These are phyloP conservation scores for Melikaiella ostensackeni DNA, from an alignment of 2,888 invertebrate species.

Conservation along the genomic window DNA sequence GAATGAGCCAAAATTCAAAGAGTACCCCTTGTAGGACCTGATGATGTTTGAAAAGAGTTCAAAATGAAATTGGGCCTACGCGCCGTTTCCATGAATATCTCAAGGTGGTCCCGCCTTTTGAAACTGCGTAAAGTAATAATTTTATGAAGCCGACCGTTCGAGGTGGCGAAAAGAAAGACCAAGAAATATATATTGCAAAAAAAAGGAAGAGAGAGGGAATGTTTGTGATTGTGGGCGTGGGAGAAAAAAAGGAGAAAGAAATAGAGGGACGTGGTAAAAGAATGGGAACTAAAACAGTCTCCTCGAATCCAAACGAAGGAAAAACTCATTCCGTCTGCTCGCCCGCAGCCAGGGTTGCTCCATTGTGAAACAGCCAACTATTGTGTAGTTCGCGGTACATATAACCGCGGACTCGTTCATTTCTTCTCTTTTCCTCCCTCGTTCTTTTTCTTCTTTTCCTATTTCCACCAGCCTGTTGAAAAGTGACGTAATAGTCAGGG, in stretches of 20 bases:
- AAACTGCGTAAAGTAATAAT: constrained; percentile 64
- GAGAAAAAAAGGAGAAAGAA: constrained; percentile 36
- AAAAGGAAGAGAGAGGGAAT: neutral
- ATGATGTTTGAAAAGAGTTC: neutral
- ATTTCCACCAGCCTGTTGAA: constrained; percentile 15
- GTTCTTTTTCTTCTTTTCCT: constrained; percentile 24
- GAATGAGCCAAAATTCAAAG: neutral
- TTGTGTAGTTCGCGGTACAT: constrained; percentile 66
- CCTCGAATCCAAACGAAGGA: constrained; percentile 65
- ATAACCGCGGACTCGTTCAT: constrained; percentile 47
- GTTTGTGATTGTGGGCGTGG: constrained; percentile 37
- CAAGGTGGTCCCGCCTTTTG: constrained; percentile 30
- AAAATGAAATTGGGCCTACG: constrained; percentile 8
- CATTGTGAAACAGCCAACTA: constrained; percentile 65
- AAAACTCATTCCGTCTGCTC: constrained; percentile 69
- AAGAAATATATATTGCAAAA: constrained; percentile 15
- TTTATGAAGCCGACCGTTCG: constrained; percentile 53
- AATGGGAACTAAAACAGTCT: constrained; percentile 66
- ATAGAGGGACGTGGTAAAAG: constrained; percentile 44
- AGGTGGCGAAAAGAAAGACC: constrained; percentile 17
- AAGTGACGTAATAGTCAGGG: constrained; percentile 35
- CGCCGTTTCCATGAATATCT: constrained; percentile 16
- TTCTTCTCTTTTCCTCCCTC: constrained; percentile 42
- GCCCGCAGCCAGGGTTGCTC: constrained; percentile 60
- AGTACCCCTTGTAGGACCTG: neutral